These are phyloP conservation scores for Hydrotaea diabolus DNA, from an alignment of 2,888 invertebrate genomes.

Conservation along the genomic window DNA sequence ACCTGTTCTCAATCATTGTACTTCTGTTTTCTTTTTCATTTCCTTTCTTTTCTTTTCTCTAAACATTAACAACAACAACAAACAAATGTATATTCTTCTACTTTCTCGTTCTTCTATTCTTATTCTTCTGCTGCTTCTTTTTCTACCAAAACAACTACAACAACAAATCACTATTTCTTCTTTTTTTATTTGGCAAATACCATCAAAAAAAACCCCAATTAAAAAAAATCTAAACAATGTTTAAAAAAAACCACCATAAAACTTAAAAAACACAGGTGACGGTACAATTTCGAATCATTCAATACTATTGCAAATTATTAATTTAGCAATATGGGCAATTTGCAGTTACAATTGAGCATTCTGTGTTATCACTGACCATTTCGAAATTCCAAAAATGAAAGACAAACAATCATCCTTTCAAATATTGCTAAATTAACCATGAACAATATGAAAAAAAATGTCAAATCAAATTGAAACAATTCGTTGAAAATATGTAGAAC, in stretches of 20 bases:
- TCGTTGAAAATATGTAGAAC: conserved; percentile 32
- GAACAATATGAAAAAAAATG: conserved; percentile 5
- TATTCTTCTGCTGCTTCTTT: conserved; percentile 59
- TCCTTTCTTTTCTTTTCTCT: conserved; percentile 54
- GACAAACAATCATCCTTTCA: conserved; percentile 14
- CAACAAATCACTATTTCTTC: conserved; percentile 34
- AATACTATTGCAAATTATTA: conserved; percentile 78
- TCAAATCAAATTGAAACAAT: not conserved
- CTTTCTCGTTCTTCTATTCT: conserved; percentile 63
- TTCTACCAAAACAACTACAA: conserved; percentile 56
- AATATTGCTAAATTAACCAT: conserved; percentile 59
- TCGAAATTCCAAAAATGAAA: not conserved
- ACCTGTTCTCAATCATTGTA: conserved; percentile 5
- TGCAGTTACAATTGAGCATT: conserved; percentile 1
- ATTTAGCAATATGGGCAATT: conserved; percentile 76
- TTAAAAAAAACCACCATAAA: conserved; percentile 10
- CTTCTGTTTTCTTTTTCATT: conserved; percentile 36
- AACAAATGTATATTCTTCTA: conserved; percentile 61
- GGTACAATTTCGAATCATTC: conserved; percentile 79
- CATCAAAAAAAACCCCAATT: conserved; percentile 36
- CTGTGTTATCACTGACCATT: not conserved
- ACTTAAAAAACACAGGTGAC: conserved; percentile 75
- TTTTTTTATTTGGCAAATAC: conserved; percentile 49
- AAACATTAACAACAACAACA: conserved; percentile 41
- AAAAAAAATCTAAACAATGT: conserved; percentile 37